phyloP scores from a whole-genome alignment of 2,113 vertebrate genomes.

The Nerophis lumbriciformis region DNA sequence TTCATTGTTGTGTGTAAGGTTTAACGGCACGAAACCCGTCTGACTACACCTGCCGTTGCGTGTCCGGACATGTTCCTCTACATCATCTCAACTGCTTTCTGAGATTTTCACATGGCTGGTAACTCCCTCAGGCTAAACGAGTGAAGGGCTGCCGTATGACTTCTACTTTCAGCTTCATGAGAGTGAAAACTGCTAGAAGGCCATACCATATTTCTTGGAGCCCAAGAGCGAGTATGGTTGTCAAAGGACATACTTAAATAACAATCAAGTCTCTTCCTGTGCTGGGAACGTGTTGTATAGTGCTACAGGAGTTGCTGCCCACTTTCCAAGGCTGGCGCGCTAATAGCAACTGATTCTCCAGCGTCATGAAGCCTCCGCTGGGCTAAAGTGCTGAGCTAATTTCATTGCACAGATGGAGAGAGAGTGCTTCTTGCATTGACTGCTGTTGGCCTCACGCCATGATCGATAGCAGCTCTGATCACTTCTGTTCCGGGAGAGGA shows the following conservation, averaged over 20 bases:
- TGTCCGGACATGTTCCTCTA: constrained; percentile 13
- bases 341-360: constrained; percentile 37
- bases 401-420: constrained; percentile 36
- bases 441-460: too few relatives aligned
- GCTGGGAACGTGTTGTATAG: too few relatives aligned
- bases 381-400: constrained; percentile 53
- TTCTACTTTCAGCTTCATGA: not conserved
- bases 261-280: too few relatives aligned
- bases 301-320: too few relatives aligned
- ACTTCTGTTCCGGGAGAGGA: too few relatives aligned
- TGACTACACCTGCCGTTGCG: constrained; percentile 27
- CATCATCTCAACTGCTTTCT: not conserved
- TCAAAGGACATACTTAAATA: too few relatives aligned
- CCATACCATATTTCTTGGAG: too few relatives aligned
- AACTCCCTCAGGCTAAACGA: constrained; percentile 27
- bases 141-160: constrained; percentile 4
- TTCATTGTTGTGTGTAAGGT: too few relatives aligned
- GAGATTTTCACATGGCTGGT: not conserved
- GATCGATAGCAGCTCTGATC: too few relatives aligned
- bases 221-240: too few relatives aligned
- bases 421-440: constrained; percentile 9
- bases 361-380: constrained; percentile 18
- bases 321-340: constrained; percentile 18
- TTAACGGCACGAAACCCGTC: constrained; percentile 27
- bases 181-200: not conserved